A percentile compares a stretch with the other conserved stretches of the same genome.
Evolutionary conservation across 2,113 vertebrate species (phyloP).

Genomic region (Nesoenas mayeri): DNA sequence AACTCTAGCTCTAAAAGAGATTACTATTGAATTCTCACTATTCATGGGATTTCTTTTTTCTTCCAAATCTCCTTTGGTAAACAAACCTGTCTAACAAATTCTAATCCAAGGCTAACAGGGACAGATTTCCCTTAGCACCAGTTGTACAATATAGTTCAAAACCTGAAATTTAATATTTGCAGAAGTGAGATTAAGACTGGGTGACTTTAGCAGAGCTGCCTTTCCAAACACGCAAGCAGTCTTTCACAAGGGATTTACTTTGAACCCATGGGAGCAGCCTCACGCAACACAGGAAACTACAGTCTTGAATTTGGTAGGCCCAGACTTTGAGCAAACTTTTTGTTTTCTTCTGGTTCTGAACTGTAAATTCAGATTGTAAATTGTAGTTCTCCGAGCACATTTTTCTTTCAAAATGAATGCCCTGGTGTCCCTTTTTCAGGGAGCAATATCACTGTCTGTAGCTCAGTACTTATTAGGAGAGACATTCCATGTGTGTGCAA

Average conservation of each 20-base stretch:
- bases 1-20: neutral
- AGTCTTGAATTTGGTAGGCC: neutral
- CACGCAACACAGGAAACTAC: too few species aligned
- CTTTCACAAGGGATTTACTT: neutral
- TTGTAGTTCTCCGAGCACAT: neutral
- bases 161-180: accelerated
- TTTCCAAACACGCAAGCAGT: neutral
- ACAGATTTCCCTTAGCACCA: neutral
- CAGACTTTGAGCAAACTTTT: neutral
- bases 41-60: neutral
- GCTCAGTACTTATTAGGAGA: neutral
- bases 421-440: neutral
- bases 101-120: neutral
- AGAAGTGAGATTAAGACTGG: neutral
- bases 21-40: neutral
- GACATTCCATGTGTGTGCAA: neutral
- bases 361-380: neutral
- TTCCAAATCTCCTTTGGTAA: neutral
- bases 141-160: neutral
- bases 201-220: neutral
- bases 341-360: neutral
- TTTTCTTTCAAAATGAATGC: neutral
- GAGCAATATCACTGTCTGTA: neutral
- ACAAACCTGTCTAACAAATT: neutral
- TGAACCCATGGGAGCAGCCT: neutral